These are phyloP conservation scores for Cuniculus paca DNA, from an alignment of 2,797 vertebrate genomes.

Conservation along the genomic window DNA sequence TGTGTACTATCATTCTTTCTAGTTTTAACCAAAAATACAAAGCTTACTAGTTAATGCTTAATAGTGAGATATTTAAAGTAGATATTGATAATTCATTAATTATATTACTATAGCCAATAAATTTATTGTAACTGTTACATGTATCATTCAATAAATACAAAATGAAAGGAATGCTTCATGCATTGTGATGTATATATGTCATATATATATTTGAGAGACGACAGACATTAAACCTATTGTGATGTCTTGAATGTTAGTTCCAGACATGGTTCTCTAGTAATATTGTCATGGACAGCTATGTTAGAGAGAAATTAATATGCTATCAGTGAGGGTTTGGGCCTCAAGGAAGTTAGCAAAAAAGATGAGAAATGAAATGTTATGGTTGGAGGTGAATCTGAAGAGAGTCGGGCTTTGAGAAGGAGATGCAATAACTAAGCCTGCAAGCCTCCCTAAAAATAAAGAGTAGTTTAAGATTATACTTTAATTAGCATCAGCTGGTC, in stretches of 20 bases:
- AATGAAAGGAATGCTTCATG: not conserved
- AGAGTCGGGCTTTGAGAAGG: not conserved
- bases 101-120: not conserved
- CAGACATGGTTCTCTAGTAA: not conserved
- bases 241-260: not conserved
- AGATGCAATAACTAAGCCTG: not conserved
- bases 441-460: not conserved
- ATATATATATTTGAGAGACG: not conserved
- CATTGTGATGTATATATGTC: not conserved
- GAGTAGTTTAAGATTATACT: not conserved
- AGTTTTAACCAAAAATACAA: not conserved
- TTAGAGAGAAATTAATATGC: not conserved
- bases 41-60: not conserved
- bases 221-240: not conserved
- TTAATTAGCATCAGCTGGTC: not conserved
- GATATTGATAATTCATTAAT: not conserved
- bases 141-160: not conserved
- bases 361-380: not conserved
- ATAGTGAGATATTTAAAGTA: not conserved
- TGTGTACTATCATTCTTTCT: not conserved
- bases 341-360: not conserved
- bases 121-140: not conserved
- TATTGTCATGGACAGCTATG: not conserved
- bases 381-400: not conserved
- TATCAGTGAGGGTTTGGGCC: not conserved